A percentile compares a stretch with the other conserved stretches of the same genome.
These are phyloP conservation scores for Zosterops hypoxanthus DNA, from an alignment of 2,113 vertebrate species.

Conservation along the genomic window DNA sequence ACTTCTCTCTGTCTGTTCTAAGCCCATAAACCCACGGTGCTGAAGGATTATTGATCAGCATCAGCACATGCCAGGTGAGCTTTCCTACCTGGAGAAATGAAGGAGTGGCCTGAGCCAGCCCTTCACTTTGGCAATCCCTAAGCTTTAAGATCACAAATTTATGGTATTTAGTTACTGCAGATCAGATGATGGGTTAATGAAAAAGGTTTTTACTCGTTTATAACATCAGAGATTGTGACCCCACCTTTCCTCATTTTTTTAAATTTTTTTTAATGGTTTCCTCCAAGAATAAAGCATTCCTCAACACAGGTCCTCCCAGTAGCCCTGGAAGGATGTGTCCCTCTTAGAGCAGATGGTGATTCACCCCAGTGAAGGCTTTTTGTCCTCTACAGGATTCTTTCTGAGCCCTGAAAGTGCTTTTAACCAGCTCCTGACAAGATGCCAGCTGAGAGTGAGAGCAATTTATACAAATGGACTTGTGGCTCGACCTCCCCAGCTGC, in stretches of 20 bases:
- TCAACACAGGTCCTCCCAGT: background rate
- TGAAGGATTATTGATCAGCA: background rate
- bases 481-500: background rate
- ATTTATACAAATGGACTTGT: background rate
- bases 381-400: background rate
- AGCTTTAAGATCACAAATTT: background rate
- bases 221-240: background rate
- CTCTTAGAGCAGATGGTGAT: background rate
- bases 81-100: background rate
- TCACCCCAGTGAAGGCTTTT: background rate
- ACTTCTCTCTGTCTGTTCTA: background rate
- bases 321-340: slow-evolving; percentile 15
- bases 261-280: background rate
- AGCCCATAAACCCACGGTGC: background rate
- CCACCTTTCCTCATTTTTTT: background rate
- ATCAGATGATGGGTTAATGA: background rate
- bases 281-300: slow-evolving; percentile 37
- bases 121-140: background rate
- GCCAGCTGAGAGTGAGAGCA: accelerated
- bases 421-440: background rate
- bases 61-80: background rate
- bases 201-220: background rate
- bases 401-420: background rate
- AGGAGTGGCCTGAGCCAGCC: background rate
- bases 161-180: background rate